Evolutionary conservation across 2,888 invertebrate genomes (phyloP).

Genomic region (Chymomyza caudatula): DNA sequence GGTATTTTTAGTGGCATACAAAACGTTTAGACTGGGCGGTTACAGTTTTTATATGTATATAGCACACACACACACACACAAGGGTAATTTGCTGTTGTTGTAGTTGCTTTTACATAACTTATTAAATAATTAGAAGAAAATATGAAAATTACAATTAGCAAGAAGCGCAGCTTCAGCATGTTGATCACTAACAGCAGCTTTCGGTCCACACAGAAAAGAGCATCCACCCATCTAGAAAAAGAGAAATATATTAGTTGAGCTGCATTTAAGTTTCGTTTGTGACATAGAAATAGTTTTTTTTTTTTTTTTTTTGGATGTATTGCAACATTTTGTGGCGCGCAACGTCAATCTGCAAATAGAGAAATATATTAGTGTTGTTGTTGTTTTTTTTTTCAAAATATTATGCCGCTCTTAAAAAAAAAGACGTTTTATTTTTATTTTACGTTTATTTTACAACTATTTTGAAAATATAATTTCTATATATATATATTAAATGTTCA

Average conservation of each 20-base stretch:
- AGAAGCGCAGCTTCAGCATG: not conserved
- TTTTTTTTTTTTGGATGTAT: no score
- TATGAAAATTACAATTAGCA: slow-evolving; percentile 2
- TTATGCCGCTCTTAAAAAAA: slow-evolving; percentile 15
- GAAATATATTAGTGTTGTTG: not conserved
- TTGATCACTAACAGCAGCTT: not conserved
- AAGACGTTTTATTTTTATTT: slow-evolving; percentile 38
- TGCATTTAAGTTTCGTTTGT: no score
- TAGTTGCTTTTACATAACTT: slow-evolving; percentile 19
- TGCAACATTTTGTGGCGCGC: no score
- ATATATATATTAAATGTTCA: not conserved
- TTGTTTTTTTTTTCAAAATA: not conserved
- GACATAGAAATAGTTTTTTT: no score
- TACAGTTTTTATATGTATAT: slow-evolving; percentile 1
- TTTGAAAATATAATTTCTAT: slow-evolving; percentile 56
- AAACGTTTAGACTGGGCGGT: slow-evolving; percentile 4
- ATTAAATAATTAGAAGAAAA: not conserved
- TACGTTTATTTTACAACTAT: slow-evolving; percentile 64
- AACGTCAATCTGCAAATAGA: no score
- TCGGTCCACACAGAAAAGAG: no score
- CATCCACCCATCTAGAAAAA: slow-evolving; percentile 51
- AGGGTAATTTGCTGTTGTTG: not conserved
- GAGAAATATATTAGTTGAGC: slow-evolving; percentile 73
- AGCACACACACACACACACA: slow-evolving; percentile 8
- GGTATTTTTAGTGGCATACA: slow-evolving; percentile 40